These are phyloP conservation scores for Choloepus hoffmanni DNA, from an alignment of 2,113 vertebrate genomes.

Conservation along the genomic window DNA sequence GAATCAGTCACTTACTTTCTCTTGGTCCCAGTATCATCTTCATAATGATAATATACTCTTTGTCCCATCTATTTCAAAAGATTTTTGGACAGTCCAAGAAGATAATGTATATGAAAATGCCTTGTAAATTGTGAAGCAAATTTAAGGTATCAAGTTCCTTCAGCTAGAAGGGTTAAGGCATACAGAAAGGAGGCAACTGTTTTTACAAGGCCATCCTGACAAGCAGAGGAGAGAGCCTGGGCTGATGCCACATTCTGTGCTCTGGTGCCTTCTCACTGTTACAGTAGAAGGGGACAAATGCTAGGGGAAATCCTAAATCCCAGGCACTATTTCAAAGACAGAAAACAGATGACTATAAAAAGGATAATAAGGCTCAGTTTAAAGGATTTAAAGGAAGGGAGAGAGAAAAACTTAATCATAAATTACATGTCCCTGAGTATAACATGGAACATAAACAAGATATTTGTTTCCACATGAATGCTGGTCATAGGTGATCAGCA, in stretches of 20 bases:
- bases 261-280: not conserved
- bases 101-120: not conserved
- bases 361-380: not conserved
- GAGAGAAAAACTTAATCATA: conserved; percentile 23
- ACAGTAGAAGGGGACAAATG: not conserved
- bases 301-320: conserved; percentile 28
- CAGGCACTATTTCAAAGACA: conserved; percentile 15
- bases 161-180: not conserved
- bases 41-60: not conserved
- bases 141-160: not conserved
- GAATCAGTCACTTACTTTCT: not conserved
- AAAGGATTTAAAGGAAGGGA: conserved; percentile 4
- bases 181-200: not conserved
- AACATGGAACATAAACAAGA: not conserved
- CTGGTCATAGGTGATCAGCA: not conserved
- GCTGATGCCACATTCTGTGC: not conserved
- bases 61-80: not conserved
- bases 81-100: not conserved
- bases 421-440: not conserved
- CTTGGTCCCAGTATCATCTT: not conserved
- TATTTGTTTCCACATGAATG: conserved; percentile 8
- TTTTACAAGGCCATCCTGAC: not conserved
- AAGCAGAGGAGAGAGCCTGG: not conserved
- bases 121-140: conserved; percentile 26
- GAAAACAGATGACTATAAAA: conserved; percentile 18